Conservation (phyloP, 2,797 vertebrate genomes). For the Danionella dracula region DNA sequence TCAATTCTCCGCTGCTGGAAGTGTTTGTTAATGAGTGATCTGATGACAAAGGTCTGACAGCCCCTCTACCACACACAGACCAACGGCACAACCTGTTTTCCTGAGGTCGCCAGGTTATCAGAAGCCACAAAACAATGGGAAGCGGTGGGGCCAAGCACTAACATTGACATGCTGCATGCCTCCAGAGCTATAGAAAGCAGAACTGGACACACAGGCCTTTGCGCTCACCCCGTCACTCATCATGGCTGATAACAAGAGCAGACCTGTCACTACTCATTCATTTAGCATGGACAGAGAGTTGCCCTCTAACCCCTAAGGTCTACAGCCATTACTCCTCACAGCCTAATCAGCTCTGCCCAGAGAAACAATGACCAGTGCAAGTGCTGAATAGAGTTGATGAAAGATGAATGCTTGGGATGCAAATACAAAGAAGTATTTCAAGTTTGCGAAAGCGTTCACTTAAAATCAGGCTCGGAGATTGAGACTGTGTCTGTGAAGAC, state of each 20-base stretch:
- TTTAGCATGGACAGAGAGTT: slow-evolving; percentile 44
- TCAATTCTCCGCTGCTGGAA: slow-evolving; percentile 58
- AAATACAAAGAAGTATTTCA: background rate
- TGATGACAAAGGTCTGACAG: slow-evolving; percentile 67
- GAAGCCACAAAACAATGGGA: slow-evolving; percentile 68
- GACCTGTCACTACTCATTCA: slow-evolving; percentile 55
- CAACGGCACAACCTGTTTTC: slow-evolving; percentile 61
- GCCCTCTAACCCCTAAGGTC: slow-evolving; percentile 35
- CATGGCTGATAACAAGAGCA: slow-evolving; percentile 46
- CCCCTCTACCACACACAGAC: slow-evolving; percentile 53
- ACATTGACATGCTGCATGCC: slow-evolving; percentile 57
- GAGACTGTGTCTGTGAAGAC: background rate
- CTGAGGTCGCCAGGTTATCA: slow-evolving; percentile 68
- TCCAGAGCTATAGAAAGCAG: slow-evolving; percentile 41
- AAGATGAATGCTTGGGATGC: slow-evolving; percentile 18
- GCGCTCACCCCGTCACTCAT: slow-evolving; percentile 44
- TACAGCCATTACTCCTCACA: slow-evolving; percentile 38
- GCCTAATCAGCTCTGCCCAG: slow-evolving; percentile 38
- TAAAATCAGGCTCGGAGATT: background rate
- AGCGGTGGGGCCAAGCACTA: slow-evolving; percentile 56
- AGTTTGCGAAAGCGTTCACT: background rate
- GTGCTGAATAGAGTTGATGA: slow-evolving; percentile 34
- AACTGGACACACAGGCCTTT: slow-evolving; percentile 43
- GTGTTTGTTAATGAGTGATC: slow-evolving; percentile 73
- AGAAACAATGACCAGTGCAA: slow-evolving; percentile 33